Evolutionary conservation across 1,140 invertebrate genomes (phyloP).

Genomic region (Hycleus cichorii): DNA sequence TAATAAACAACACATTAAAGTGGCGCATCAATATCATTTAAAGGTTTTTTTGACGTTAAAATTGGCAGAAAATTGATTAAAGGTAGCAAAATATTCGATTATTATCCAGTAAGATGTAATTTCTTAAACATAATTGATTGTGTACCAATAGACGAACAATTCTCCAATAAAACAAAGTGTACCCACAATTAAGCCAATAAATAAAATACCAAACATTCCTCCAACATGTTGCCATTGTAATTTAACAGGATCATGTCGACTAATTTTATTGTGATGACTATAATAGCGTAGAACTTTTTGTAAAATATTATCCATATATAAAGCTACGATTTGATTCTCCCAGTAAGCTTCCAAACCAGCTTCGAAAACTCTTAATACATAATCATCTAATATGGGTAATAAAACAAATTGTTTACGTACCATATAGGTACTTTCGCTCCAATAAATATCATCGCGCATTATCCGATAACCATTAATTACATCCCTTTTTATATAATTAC

Average conservation of each 20-base stretch:
- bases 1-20: no score
- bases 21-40: no score
- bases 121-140: no score
- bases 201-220: constrained; percentile 26
- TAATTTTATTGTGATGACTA: not conserved
- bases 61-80: no score
- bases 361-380: constrained; percentile 23
- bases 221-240: constrained; percentile 26
- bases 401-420: constrained; percentile 46
- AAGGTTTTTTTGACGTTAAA: no score
- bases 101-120: no score
- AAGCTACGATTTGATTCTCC: constrained; percentile 19
- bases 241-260: constrained; percentile 15
- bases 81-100: no score
- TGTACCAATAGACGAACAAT: not conserved
- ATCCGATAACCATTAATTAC: constrained; percentile 41
- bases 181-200: constrained; percentile 11
- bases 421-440: constrained; percentile 47
- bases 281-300: constrained; percentile 26
- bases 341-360: constrained; percentile 22
- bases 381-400: constrained; percentile 10
- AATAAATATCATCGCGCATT: constrained; percentile 49
- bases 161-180: not conserved
- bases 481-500: constrained; percentile 46
- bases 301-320: constrained; percentile 20